These are phyloP conservation scores for Chromis chromis DNA, from an alignment of 2,797 vertebrate species.

Conservation along the genomic window DNA sequence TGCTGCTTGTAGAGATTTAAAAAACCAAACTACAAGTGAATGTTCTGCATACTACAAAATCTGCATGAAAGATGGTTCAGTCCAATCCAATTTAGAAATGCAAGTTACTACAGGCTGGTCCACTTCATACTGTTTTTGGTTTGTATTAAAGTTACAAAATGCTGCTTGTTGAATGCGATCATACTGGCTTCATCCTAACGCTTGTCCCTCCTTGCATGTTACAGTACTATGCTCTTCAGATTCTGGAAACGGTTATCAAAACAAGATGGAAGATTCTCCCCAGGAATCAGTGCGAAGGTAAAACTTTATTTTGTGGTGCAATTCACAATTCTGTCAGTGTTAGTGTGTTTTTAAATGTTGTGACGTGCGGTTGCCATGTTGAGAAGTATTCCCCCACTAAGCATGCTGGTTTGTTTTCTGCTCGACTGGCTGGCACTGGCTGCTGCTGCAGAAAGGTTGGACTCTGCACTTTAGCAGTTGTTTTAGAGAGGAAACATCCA, in stretches of 20 bases:
- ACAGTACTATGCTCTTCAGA: conserved; percentile 99
- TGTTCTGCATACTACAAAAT: conserved; percentile 72
- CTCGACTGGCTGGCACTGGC: conserved; percentile 65
- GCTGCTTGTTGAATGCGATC: conserved; percentile 54
- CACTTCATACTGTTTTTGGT: conserved; percentile 77
- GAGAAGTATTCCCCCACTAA: conserved; percentile 67
- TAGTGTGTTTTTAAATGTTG: conserved; percentile 66
- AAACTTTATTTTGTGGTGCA: conserved; percentile 31
- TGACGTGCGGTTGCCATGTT: conserved; percentile 79
- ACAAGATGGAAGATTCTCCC: conserved; percentile 99
- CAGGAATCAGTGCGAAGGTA: conserved; percentile 99
- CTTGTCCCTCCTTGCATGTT: conserved; percentile 85
- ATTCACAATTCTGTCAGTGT: conserved; percentile 66
- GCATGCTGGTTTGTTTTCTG: conserved; percentile 77
- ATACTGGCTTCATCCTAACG: conserved; percentile 65
- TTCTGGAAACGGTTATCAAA: conserved; percentile 99
- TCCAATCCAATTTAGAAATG: conserved; percentile 80
- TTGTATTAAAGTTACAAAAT: conserved; percentile 67
- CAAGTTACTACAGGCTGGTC: conserved; percentile 75
- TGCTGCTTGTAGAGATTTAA: conserved; percentile 78
- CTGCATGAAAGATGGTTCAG: conserved; percentile 92
- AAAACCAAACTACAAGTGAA: conserved; percentile 60
- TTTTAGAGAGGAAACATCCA: conserved; percentile 52
- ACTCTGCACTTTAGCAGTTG: conserved; percentile 58
- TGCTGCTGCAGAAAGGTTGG: conserved; percentile 57